These are phyloP conservation scores for Hippolais icterina DNA, from an alignment of 2,113 vertebrate genomes.

Conservation along the genomic window DNA sequence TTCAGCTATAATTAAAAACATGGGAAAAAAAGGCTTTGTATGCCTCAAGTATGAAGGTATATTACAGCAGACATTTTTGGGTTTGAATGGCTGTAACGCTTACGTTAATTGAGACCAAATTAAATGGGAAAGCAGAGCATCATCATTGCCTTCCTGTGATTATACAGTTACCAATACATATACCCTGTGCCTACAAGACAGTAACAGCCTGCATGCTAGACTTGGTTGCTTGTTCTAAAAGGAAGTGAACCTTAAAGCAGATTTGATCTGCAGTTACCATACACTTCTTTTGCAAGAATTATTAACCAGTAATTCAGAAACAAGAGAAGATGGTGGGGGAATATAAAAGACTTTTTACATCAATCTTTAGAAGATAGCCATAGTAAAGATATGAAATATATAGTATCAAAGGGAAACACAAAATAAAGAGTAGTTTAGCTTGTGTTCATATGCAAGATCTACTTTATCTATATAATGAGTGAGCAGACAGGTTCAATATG, in stretches of 20 bases:
- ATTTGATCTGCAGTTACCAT: background rate
- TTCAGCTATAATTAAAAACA: conserved; percentile 30
- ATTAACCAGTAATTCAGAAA: background rate
- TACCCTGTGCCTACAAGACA: background rate
- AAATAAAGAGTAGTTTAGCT: background rate
- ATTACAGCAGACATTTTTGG: background rate
- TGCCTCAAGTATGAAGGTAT: conserved; percentile 6
- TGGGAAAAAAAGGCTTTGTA: background rate
- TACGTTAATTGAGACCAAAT: conserved; percentile 24
- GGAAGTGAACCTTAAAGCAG: background rate
- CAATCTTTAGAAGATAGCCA: background rate
- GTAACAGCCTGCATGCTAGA: background rate
- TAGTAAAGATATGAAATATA: background rate
- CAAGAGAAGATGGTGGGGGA: background rate
- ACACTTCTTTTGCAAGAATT: background rate
- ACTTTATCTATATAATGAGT: background rate
- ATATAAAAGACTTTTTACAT: background rate
- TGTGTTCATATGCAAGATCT: background rate
- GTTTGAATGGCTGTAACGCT: background rate
- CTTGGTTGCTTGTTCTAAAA: background rate
- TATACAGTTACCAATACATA: background rate
- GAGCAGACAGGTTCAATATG: background rate
- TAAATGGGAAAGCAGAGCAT: conserved; percentile 37
- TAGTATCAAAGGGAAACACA: background rate
- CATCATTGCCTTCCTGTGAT: conserved; percentile 29